Evolutionary conservation across 2,888 invertebrate species (phyloP), one percentile per base, ranked within the genome.

Genomic region (Aporophyla lueneburgensis): DNA sequence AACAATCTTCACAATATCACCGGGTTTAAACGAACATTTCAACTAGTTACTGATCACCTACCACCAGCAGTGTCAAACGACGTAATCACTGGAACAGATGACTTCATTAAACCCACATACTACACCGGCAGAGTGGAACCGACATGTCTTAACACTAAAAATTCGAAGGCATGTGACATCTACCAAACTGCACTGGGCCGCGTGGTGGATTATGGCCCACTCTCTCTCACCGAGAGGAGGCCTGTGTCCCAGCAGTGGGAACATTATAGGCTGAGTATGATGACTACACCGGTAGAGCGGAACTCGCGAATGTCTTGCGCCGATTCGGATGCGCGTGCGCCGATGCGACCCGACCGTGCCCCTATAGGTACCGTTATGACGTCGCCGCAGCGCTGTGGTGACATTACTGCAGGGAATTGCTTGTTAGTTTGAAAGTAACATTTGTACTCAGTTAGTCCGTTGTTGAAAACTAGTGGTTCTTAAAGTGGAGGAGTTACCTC

Each of bases 291-390:
- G 65, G 61, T 62, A 69, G 67, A 81, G 71, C 76, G 85, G 82
- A 87, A 81, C 73, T 61, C 76, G 70, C 76, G 71, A 83, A 81
- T 79, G 71, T 76, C 73, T 72, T 59, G 80, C 68, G 77, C 68
- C 76, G 76, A 79, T 74, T 84, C 65, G 63, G 63, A 54, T 54
- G 83, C 81, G 72, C 84, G 82, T 86, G 81, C 83, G 76, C 67
- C 58, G 54, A 53, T 69, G 71, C 84, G 75, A 78, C 80, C 77
- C 74, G 77, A 59, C 74, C 74, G 75, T 86, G 73, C 76, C 74
- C 76, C 74, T 79, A n/a, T n/a, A n/a, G n/a, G 76, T 86, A 87
- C 87, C 87, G 87, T 87, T 86, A 87, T 33, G 49, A 74, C 33
- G 70, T 62, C 56, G 80, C 69, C 68, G 68, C 61, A 63, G 68